Evolutionary conservation across 2,113 vertebrate genomes (phyloP).

Genomic region (Nestor notabilis): DNA sequence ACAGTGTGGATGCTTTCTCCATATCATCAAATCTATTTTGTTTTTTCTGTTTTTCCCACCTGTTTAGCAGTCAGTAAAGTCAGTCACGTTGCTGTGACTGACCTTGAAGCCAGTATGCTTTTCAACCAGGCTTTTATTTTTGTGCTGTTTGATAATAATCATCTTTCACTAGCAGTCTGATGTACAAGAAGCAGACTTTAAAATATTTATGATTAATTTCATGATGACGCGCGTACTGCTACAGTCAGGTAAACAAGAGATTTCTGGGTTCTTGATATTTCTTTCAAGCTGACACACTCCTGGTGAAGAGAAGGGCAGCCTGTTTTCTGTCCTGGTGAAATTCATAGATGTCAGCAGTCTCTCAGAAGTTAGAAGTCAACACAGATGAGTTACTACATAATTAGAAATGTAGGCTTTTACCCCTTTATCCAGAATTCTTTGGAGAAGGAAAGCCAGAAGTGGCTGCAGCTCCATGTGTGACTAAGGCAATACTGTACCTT

Average conservation of each 20-base stretch:
- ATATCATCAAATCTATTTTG: background rate
- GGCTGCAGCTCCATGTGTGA: background rate
- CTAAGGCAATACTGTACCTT: background rate
- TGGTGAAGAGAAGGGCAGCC: background rate
- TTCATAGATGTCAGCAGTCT: background rate
- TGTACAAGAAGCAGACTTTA: background rate
- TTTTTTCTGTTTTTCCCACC: background rate
- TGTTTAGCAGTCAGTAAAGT: background rate
- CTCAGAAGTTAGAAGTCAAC: background rate
- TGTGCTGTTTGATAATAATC: background rate
- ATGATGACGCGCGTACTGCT: background rate
- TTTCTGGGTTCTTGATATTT: background rate
- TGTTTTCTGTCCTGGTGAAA: background rate
- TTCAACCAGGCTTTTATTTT: background rate
- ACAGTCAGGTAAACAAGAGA: background rate
- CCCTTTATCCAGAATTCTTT: background rate
- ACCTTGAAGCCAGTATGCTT: background rate
- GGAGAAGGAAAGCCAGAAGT: background rate
- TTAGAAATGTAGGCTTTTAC: background rate
- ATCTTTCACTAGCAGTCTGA: background rate
- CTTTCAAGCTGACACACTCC: background rate
- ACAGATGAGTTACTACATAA: background rate
- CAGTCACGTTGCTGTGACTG: background rate
- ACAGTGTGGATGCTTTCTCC: background rate
- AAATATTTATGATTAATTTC: background rate